These are phyloP conservation scores for Paralvinella palmiformis DNA, from an alignment of 1,140 invertebrate genomes.

Conservation along the genomic window DNA sequence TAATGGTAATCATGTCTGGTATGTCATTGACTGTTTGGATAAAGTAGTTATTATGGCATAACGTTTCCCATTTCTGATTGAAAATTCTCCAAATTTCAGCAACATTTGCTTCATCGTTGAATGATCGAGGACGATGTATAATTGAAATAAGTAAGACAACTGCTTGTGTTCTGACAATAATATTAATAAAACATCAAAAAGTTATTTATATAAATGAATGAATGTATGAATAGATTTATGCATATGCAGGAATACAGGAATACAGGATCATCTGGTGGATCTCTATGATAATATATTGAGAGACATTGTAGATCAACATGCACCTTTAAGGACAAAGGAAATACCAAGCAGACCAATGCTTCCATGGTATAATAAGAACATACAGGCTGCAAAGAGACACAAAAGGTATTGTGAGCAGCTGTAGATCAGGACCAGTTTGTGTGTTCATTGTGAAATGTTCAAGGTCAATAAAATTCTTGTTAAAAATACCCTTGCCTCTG, in stretches of 20 bases:
- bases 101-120: neutral
- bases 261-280: neutral
- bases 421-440: too few species aligned
- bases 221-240: neutral
- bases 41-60: neutral
- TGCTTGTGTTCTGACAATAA: neutral
- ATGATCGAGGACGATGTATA: neutral
- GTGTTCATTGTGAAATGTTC: too few species aligned
- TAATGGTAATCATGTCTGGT: too few species aligned
- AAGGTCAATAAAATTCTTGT: too few species aligned
- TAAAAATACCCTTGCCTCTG: too few species aligned
- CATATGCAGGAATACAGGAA: neutral
- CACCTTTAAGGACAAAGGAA: neutral
- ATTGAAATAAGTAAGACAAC: neutral
- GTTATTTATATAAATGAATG: neutral
- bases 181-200: constrained; percentile 1
- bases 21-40: neutral
- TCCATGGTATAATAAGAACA: too few species aligned
- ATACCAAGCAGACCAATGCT: neutral
- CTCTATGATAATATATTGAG: neutral
- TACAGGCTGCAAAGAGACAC: too few species aligned
- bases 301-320: neutral
- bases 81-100: neutral
- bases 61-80: neutral
- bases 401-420: too few species aligned